Conservation (phyloP, 2,888 invertebrate species). For the Tuta absoluta region DNA sequence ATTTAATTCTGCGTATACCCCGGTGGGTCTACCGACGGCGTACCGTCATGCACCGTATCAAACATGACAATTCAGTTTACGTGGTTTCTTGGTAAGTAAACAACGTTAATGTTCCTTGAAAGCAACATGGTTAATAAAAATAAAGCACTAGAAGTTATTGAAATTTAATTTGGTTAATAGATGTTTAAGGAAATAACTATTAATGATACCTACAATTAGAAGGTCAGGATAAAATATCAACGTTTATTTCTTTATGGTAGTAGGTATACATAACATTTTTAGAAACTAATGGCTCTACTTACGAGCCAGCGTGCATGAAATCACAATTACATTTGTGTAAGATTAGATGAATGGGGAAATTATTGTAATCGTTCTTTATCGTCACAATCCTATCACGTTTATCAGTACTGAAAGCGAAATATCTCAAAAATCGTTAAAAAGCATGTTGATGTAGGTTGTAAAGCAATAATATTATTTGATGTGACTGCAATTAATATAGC, state of each 20-base stretch:
- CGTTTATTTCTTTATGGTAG: slow-evolving; percentile 17
- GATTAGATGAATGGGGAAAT: neutral
- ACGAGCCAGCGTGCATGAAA: neutral
- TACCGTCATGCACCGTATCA: neutral
- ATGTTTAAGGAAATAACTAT: slow-evolving; percentile 28
- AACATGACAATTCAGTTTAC: neutral
- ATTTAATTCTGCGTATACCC: slow-evolving; percentile 52
- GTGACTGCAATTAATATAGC: neutral
- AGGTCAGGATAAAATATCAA: slow-evolving; percentile 30
- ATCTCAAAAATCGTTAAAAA: neutral
- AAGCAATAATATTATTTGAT: neutral
- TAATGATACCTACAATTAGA: slow-evolving; percentile 7
- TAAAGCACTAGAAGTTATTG: slow-evolving; percentile 20
- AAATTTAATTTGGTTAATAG: slow-evolving; percentile 16
- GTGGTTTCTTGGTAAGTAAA: slow-evolving; percentile 6
- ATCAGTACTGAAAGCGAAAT: neutral
- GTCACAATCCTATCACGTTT: neutral
- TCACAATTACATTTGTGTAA: neutral
- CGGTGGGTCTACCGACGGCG: slow-evolving; percentile 26
- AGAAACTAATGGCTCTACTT: neutral
- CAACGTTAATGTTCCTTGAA: too few relatives aligned
- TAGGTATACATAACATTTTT: slow-evolving; percentile 11
- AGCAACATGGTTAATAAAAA: slow-evolving; percentile 8
- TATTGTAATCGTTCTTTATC: neutral
- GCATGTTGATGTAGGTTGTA: neutral